Percentiles rank a stretch among this genome's conserved stretches.
Evolutionary conservation across 1,140 invertebrate species (phyloP).

Genomic region (Linepithema humile): DNA sequence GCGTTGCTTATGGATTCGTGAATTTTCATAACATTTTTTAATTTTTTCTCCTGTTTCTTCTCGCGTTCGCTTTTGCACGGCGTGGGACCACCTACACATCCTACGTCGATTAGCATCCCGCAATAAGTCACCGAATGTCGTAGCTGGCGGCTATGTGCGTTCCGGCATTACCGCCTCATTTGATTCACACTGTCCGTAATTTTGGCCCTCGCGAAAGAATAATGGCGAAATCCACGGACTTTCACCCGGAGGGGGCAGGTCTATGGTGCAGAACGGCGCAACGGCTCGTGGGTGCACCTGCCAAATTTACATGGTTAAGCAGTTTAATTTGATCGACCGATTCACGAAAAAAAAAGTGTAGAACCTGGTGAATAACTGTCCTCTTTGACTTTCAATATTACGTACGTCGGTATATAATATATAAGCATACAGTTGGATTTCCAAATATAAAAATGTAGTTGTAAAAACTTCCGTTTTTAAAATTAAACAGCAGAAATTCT

Average conservation of each 20-base stretch:
- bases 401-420: neutral
- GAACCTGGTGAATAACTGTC: neutral
- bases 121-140: slow-evolving; percentile 77
- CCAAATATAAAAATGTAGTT: neutral
- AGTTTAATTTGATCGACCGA: slow-evolving; percentile 6
- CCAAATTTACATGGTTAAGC: slow-evolving; percentile 48
- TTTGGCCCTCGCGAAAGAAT: slow-evolving; percentile 73
- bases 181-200: slow-evolving; percentile 77
- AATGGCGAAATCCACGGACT: slow-evolving; percentile 73
- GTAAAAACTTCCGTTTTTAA: neutral
- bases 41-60: neutral
- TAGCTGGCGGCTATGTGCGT: slow-evolving; percentile 76
- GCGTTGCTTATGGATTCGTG: neutral
- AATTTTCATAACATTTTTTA: too few species aligned
- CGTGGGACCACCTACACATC: slow-evolving; percentile 69
- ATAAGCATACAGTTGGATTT: neutral
- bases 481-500: neutral
- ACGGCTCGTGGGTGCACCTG: slow-evolving; percentile 58
- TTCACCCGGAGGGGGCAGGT: slow-evolving; percentile 62
- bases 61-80: slow-evolving; percentile 27
- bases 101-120: slow-evolving; percentile 67
- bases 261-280: neutral
- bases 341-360: neutral
- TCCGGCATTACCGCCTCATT: slow-evolving; percentile 80
- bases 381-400: neutral